Percentiles rank a stretch among this genome's conserved stretches.
phyloP scores from a whole-genome alignment of 1,140 invertebrate species.

The Drosophila subpulchrella region DNA sequence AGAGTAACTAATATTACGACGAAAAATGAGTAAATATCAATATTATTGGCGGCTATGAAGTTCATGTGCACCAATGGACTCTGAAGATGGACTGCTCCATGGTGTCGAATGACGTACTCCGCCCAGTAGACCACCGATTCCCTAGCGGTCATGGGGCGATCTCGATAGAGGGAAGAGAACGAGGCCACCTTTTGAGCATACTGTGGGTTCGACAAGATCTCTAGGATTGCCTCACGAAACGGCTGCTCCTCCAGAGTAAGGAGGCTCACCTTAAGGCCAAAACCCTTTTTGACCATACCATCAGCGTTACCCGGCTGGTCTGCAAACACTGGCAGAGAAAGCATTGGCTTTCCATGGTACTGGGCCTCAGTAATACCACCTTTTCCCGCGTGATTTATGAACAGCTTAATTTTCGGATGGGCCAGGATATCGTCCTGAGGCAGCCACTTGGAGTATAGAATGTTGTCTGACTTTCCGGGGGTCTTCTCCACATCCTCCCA shows the following conservation, averaged over 20 bases:
- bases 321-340: not conserved
- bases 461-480: not conserved
- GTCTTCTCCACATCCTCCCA: not conserved
- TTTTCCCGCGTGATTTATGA: constrained; percentile 1
- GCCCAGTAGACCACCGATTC: constrained; percentile 1
- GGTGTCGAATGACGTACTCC: constrained; percentile 2
- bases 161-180: not conserved
- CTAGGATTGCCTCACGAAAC: not conserved
- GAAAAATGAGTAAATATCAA: not conserved
- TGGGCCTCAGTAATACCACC: constrained; percentile 1
- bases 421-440: constrained; percentile 4
- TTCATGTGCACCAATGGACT: not conserved
- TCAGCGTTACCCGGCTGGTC: not conserved
- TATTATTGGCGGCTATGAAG: not conserved
- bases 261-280: not conserved
- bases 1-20: not conserved
- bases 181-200: not conserved
- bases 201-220: not conserved
- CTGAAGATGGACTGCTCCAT: constrained; percentile 4
- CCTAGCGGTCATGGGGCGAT: not conserved
- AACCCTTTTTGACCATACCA: not conserved
- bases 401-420: not conserved
- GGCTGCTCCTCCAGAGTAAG: not conserved
- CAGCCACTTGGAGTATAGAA: not conserved
- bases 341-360: constrained; percentile 1